These are phyloP conservation scores for Ceriagrion tenellum DNA, from an alignment of 2,888 invertebrate species.

Conservation along the genomic window DNA sequence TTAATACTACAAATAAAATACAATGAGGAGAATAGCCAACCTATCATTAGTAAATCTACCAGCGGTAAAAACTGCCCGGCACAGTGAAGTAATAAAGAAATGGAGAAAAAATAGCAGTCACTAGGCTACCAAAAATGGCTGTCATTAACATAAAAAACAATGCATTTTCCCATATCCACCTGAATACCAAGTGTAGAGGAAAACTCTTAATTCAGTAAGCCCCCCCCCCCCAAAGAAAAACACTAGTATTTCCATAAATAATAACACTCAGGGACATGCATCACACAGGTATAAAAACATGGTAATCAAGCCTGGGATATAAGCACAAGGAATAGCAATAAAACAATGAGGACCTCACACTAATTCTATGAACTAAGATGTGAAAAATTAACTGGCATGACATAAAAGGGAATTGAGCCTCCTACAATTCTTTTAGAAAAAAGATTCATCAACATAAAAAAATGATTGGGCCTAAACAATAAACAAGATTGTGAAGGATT, in stretches of 20 bases:
- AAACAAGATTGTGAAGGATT: neutral
- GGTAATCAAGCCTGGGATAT: neutral
- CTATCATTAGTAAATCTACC: too few relatives aligned
- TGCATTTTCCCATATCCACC: neutral
- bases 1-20: too few relatives aligned
- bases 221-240: neutral
- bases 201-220: neutral
- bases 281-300: neutral
- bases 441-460: neutral
- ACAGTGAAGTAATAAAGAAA: too few relatives aligned
- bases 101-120: too few relatives aligned
- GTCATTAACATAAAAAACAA: too few relatives aligned
- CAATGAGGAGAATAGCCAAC: too few relatives aligned
- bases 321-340: neutral
- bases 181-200: neutral
- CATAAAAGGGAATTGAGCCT: neutral
- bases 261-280: neutral
- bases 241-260: neutral
- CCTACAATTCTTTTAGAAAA: neutral
- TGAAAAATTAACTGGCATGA: neutral
- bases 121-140: too few relatives aligned
- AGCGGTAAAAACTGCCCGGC: too few relatives aligned
- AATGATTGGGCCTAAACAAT: neutral
- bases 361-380: neutral
- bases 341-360: neutral